Base-by-base conservation (phyloP, 2,113 vertebrate genomes). In the Ptilorrhoa leucosticta region DNA sequence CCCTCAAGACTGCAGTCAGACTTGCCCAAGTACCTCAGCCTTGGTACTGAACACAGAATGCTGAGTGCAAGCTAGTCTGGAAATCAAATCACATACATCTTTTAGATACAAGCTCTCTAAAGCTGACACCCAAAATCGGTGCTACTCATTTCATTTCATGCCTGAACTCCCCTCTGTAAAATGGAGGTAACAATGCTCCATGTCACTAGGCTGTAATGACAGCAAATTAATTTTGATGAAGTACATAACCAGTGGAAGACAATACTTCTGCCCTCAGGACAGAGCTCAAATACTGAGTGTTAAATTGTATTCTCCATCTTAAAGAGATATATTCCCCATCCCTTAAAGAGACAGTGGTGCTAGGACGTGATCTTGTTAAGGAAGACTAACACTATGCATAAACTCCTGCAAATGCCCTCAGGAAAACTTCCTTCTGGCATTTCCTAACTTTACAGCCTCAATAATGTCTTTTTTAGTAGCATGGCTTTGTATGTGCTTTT, bases 221-320 rank as follows among this genome's bases (percentile, higher is more conserved):
- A 89, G 91, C 60, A 93, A 72, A 92, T 73, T 94, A 83, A 85
- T 88, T 93, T 66, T 96, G 71, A 83, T 83, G 26, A 96, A 92
- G 63, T 39, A 81, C 22, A 24, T 57, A 95, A 80, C 40, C 15
- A 77, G 53, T n/a, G 57, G 57, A 94, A 86, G 45, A 86, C n/a
- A 80, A 45, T 50, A 89, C 51, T 87, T 79, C 30, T 78, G 61
- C 89, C 83, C 44, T 87, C 56, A 84, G 89, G 81, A 61, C 20
- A 81, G 22, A 87, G 48, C 72, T 87, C 51, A 92, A 92, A 87
- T 51, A 78, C 48, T 15, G 15, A 63, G 33, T 75, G 40, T 82
- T 65, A 79, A 92, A 94, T 30, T 82, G 51, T n/a, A 63, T 47
- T 61, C 68, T 53, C 20, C 42, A 58, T 54, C 82, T 69, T 69